Base-by-base conservation (phyloP, 2,888 invertebrate genomes). In the Drosophila barbarae region DNA sequence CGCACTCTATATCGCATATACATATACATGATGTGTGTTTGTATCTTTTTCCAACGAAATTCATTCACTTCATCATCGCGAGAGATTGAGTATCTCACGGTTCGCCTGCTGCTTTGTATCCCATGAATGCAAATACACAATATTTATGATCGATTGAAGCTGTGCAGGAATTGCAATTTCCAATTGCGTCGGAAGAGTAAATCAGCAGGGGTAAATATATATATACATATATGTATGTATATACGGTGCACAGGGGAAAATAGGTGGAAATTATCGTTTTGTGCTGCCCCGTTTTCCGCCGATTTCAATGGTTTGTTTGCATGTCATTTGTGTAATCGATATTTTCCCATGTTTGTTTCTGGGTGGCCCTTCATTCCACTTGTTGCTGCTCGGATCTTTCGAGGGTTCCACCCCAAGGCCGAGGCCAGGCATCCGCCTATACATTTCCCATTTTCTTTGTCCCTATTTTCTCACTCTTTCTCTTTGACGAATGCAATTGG, bases 151-250 rank as follows among this genome's bases (percentile, higher is more conserved):
- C 34, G 34, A 63, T 36, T 63, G 63, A 77, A 77, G 73, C 68
- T 68, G 77, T 68, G 77, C 80, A 71, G 66, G 66, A 72, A 64
- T 15, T 67, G 70, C 70, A 76, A 60, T 72, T 71, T 54, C 41
- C 51, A 63, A 44, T 44, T 61, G 63, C 63, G 51, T 63, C 47
- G 39, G 46, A 56, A 70, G 28, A 50, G 44, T 26, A 44, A 44
- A 9, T 44, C 41, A 41, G 38, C 18, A 10, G 10, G 36, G n/a
- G 35, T n/a, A 34, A 9, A 23, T 23, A 23, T 23, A 23, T 9
- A 15, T 4, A 36, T 1, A 10, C 15, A 23, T 18, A 6, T 21
- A 13, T 1, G 13, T 21, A 13, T 1, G 13, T 21, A n/a, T 18
- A 8, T 18, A 13, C 30, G 30, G 0, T 13, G 30, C 18, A 32